Conservation (phyloP, 2,797 vertebrate species). For the Iguana delicatissima region DNA sequence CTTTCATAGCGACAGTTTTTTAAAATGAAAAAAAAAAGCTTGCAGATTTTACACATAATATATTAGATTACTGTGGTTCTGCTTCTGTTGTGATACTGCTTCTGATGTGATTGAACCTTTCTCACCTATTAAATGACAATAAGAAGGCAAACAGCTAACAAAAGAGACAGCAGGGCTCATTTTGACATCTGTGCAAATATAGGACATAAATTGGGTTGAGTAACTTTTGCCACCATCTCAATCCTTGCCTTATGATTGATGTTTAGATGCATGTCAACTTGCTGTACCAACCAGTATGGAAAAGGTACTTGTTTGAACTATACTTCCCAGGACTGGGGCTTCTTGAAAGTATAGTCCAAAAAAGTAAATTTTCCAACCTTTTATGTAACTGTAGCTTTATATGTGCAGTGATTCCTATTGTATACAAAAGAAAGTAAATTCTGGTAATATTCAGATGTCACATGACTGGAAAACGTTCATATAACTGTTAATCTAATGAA, state of each 20-base stretch:
- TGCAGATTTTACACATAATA: neutral
- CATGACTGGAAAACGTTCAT: neutral
- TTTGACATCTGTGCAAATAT: neutral
- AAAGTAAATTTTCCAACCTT: too few relatives aligned
- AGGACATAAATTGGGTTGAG: neutral
- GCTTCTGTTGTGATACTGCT: neutral
- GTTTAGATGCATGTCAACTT: neutral
- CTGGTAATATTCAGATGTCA: neutral
- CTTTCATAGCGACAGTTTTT: neutral
- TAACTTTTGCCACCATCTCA: neutral
- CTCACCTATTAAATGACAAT: neutral
- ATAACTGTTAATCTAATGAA: constrained; percentile 1
- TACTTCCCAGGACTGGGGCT: too few relatives aligned
- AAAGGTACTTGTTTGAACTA: too few relatives aligned
- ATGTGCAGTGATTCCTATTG: neutral
- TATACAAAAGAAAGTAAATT: neutral
- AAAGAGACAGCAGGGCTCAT: neutral
- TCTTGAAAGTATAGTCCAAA: too few relatives aligned
- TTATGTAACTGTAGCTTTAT: too few relatives aligned
- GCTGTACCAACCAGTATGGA: neutral
- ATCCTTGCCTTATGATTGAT: neutral
- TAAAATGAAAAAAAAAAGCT: neutral
- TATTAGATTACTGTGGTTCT: neutral
- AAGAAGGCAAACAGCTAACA: neutral
- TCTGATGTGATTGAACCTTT: neutral